Percentiles rank a stretch among this genome's conserved stretches.
Evolutionary conservation across 2,797 vertebrate genomes (phyloP).

Genomic region (Podarcis lilfordi): DNA sequence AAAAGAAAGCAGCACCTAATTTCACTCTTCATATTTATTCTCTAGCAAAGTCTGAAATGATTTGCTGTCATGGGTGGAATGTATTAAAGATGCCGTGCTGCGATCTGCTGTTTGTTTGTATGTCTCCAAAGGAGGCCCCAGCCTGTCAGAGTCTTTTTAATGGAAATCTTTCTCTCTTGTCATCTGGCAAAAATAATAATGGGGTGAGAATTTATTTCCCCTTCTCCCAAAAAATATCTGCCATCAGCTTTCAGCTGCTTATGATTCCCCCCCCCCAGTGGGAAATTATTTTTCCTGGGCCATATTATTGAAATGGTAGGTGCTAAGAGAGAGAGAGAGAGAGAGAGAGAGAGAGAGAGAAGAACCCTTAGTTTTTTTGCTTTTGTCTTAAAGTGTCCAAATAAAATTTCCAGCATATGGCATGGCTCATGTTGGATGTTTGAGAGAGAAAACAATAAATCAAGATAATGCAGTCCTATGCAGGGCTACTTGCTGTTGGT

Average conservation of each 20-base stretch:
- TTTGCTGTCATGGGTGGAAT: slow-evolving; percentile 5
- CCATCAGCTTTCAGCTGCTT: neutral
- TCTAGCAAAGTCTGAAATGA: neutral
- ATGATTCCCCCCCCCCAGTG: neutral
- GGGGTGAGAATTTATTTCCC: neutral
- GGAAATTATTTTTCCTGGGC: slow-evolving; percentile 17
- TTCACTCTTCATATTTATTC: fast-evolving
- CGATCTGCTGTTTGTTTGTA: neutral
- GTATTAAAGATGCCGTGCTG: neutral
- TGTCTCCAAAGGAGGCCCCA: neutral
- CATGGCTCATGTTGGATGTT: no score
- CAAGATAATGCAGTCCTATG: no score
- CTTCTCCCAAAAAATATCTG: neutral
- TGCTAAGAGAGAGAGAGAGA: neutral
- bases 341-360: no score
- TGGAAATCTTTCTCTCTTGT: neutral
- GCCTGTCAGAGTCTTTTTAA: neutral
- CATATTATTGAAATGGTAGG: neutral
- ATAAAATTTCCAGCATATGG: neutral
- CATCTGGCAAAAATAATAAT: neutral
- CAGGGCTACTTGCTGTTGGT: no score
- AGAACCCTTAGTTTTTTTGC: no score
- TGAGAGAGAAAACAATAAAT: no score
- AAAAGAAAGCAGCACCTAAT: neutral
- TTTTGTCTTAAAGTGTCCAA: slow-evolving; percentile 14